These are phyloP conservation scores for Aurelia aurita DNA, from an alignment of 30 jellyfish, hydroid and myxozoan genomes.

Conservation along the genomic window DNA sequence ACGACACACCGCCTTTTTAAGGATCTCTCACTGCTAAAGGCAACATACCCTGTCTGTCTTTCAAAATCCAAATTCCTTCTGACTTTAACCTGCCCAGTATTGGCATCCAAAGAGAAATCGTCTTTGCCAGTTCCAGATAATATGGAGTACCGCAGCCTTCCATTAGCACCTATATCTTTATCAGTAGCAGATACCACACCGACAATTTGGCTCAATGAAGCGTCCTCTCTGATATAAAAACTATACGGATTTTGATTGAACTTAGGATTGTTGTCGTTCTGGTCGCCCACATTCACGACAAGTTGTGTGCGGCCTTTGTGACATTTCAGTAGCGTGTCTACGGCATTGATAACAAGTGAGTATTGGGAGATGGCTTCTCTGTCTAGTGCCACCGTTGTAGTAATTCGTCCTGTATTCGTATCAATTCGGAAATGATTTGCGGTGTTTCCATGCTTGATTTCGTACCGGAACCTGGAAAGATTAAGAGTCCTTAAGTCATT, in stretches of 20 bases:
- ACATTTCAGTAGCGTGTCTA: constrained; percentile 70
- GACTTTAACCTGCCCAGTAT: constrained; percentile 58
- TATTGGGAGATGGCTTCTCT: constrained; percentile 72
- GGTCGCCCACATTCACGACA: constrained; percentile 61
- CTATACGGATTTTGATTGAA: constrained; percentile 50
- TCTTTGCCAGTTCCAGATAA: constrained; percentile 40
- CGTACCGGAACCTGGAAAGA: constrained; percentile 52
- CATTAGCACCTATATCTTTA: constrained; percentile 71
- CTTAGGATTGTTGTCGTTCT: constrained; percentile 82
- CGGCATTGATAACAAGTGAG: constrained; percentile 68
- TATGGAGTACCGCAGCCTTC: constrained; percentile 43
- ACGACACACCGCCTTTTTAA: too few relatives aligned
- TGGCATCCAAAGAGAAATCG: constrained; percentile 47
- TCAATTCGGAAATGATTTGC: constrained; percentile 68
- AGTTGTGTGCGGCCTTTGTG: constrained; percentile 72
- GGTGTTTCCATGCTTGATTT: constrained; percentile 73
- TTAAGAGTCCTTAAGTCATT: not conserved
- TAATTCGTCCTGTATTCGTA: constrained; percentile 49
- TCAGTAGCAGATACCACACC: constrained; percentile 77
- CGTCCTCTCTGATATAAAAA: constrained; percentile 50
- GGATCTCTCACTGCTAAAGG: too few relatives aligned
- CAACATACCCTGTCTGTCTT: constrained; percentile 11
- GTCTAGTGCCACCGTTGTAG: constrained; percentile 55
- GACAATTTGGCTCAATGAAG: constrained; percentile 17
- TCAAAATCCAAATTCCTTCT: constrained; percentile 63